Evolutionary conservation across 1,140 invertebrate genomes (phyloP).

Genomic region (Leptinotarsa lineolata): DNA sequence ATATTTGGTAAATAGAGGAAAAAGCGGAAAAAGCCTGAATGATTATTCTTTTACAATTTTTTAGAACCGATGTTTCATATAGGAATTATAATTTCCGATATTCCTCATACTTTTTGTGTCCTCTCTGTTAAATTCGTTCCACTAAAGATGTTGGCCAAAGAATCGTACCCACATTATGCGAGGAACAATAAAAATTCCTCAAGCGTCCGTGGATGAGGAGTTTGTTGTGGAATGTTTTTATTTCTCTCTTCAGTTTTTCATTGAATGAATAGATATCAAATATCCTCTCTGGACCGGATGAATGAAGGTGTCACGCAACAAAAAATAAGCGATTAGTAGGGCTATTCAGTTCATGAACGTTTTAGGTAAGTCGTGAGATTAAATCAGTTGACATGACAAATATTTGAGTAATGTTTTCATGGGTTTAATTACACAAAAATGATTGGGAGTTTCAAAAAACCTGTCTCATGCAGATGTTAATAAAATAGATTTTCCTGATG

Average conservation of each 20-base stretch:
- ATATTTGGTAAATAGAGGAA: no score
- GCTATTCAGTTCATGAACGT: background rate
- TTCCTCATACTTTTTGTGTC: no score
- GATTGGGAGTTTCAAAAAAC: no score
- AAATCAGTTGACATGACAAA: no score
- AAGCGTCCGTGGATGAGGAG: background rate
- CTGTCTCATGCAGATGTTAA: no score
- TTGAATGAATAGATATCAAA: constrained; percentile 18
- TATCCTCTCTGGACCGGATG: constrained; percentile 13
- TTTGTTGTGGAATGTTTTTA: constrained; percentile 22
- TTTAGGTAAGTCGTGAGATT: background rate
- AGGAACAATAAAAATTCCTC: constrained; percentile 16
- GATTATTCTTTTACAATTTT: no score
- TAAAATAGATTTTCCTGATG: no score
- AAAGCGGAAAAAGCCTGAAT: no score
- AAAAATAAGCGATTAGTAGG: background rate
- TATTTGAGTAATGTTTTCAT: no score
- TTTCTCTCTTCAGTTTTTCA: background rate
- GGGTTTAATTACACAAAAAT: no score
- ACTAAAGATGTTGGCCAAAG: constrained; percentile 13
- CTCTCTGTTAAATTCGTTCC: background rate
- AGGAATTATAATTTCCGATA: no score
- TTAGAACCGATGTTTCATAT: no score
- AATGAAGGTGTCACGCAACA: constrained; percentile 2
- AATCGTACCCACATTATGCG: background rate